Evolutionary conservation across 2,797 vertebrate genomes (phyloP).

Genomic region (Aldrovandia affinis): DNA sequence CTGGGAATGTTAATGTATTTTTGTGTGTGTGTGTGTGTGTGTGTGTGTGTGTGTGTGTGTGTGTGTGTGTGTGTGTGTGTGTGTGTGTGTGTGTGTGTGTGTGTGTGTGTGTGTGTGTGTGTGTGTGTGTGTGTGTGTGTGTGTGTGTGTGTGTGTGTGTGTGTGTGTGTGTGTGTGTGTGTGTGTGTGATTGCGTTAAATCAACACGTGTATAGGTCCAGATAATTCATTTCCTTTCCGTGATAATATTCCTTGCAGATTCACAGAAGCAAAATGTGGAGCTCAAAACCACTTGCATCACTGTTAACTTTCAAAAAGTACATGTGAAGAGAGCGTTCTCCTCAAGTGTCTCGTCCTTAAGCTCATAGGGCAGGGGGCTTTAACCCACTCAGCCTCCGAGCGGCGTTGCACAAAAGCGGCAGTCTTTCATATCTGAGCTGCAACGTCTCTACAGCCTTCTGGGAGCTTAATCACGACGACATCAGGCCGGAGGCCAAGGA

Average conservation of each 20-base stretch:
- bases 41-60: background rate
- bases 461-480: background rate
- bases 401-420: background rate
- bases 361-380: background rate
- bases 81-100: background rate
- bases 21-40: background rate
- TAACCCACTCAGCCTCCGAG: background rate
- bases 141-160: background rate
- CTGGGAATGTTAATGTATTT: background rate
- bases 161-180: background rate
- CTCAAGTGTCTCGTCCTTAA: background rate
- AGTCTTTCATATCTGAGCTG: background rate
- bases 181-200: background rate
- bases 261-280: background rate
- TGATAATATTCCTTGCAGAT: background rate
- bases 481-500: background rate
- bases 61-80: background rate
- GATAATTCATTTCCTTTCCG: conserved; percentile 2
- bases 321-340: background rate
- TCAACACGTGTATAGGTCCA: background rate
- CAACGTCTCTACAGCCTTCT: background rate
- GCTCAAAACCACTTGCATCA: background rate
- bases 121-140: background rate
- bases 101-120: background rate
- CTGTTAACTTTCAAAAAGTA: background rate